phyloP scores from a whole-genome alignment of 2,113 vertebrate genomes.

The Otus sunia region DNA sequence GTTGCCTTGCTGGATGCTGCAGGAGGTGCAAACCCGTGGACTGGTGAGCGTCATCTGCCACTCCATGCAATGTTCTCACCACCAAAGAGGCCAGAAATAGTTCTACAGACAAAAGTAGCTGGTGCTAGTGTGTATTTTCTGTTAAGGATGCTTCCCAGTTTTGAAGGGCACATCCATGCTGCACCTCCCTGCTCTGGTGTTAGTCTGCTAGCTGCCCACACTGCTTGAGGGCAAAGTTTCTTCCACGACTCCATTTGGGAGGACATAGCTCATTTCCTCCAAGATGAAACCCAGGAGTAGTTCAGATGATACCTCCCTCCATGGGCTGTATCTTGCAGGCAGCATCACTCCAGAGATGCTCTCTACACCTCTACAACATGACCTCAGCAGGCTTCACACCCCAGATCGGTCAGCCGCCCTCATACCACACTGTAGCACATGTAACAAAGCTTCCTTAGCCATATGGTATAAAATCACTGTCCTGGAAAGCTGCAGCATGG shows the following conservation, averaged over 20 bases:
- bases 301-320: background rate
- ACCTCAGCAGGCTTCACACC: background rate
- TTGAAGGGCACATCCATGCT: background rate
- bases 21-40: background rate
- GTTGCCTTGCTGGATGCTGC: background rate
- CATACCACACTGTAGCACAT: background rate
- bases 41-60: background rate
- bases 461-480: background rate
- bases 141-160: background rate
- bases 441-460: background rate
- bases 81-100: background rate
- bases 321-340: background rate
- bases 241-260: background rate
- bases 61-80: background rate
- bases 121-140: background rate
- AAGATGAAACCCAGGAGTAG: background rate
- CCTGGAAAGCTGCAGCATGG: background rate
- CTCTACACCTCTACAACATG: background rate
- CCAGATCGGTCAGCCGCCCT: background rate
- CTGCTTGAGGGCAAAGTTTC: background rate
- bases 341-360: background rate
- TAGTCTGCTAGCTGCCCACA: background rate
- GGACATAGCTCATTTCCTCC: background rate
- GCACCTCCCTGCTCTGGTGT: background rate
- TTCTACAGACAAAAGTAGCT: background rate